Evolutionary conservation across 2,113 vertebrate genomes (phyloP), one percentile per base, ranked within the genome.

Genomic region (Petrocephalus zakoni): DNA sequence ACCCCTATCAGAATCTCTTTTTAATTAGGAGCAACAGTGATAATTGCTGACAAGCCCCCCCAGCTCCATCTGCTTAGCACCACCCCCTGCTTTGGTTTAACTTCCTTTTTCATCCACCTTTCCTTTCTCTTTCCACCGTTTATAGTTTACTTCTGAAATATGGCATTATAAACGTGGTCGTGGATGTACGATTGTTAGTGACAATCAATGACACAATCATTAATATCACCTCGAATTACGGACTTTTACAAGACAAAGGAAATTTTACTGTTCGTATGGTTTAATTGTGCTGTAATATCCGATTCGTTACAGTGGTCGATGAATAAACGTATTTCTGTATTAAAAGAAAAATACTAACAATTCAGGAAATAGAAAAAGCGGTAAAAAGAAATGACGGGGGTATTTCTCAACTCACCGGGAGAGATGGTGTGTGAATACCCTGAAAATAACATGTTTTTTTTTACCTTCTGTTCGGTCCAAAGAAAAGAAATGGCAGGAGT

Each of bases 391-490:
- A 37, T 42, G 13, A 42, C n/a, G n/a, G 51, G 5, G 49, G 53
- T 85, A 85, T 53, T 85, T 87, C 56, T 64, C 21, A 85, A 49
- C 51, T n/a, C 53, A 87, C 84, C 25, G 17, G 64, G 81, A 15
- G 72, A 15, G 64, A 58, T 2, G 89, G 83, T 46, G 52, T 25
- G 75, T 75, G 88, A 72, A 84, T 88, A 86, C 75, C 53, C 55
- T 86, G 25, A 89, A 91, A 53, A 92, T 88, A 92, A 88, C 88
- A 86, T 85, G 68, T 92, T 93, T 93, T 93, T 93, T 93, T 86
- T 90, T 92, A 91, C 93, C 92, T 93, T 90, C 91, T 91, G 89
- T 92, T 92, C 88, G 88, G 89, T 92, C 89, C 87, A 47, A 86
- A 89, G 58, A 87, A 90, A 91, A 86, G 90, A 92, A 83, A 68